Base-by-base conservation (phyloP, 2,888 invertebrate species). In the Rotaria sp. region DNA sequence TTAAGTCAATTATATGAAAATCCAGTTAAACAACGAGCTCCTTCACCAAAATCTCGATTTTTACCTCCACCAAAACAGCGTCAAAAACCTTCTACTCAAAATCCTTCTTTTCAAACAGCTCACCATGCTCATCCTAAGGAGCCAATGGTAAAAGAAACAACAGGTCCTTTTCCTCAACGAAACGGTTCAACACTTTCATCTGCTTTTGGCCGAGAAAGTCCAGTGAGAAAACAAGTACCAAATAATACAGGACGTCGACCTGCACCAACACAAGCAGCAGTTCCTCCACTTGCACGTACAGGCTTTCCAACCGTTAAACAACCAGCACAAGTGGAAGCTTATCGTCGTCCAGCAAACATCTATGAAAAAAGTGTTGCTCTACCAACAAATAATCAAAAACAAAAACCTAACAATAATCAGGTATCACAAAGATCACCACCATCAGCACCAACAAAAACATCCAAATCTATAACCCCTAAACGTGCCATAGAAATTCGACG, bases 1-100 rank as follows among this genome's bases (percentile, higher is more conserved):
- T n/a, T 80, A n/a, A 80, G 26, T 24, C 26, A 80, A 80, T 26
- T 80, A 45, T 80, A 80, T 80, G 80, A 80, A 13, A 45, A 80
- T 80, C 80, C 80, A 10, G 26, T 45, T 45, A 45, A 80, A 80
- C 80, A 35, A 35, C 35, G 67, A 21, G 2, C 3, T 21, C 18
- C 35, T 35, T 67, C 67, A 38, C 35, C 67, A 67, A 35, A 30
- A 30, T 10, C 35, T 30, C 30, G 35, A 35, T 13, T 35, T 35
- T 21, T 67, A 35, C 67, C 67, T 21, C 24, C 80, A 41, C 38
- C 45, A 45, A 45, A 26, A 67, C 35, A 35, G 7, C 21, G 15
- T 26, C 26, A 5, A 21, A 26, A 15, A 80, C 8, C 45, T 45
- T 24, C 7, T 41, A 0, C 41, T 10, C 75, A 38, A 8, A 30